Conservation (phyloP, 2,888 invertebrate species). For the Monoplex corrugatus region DNA sequence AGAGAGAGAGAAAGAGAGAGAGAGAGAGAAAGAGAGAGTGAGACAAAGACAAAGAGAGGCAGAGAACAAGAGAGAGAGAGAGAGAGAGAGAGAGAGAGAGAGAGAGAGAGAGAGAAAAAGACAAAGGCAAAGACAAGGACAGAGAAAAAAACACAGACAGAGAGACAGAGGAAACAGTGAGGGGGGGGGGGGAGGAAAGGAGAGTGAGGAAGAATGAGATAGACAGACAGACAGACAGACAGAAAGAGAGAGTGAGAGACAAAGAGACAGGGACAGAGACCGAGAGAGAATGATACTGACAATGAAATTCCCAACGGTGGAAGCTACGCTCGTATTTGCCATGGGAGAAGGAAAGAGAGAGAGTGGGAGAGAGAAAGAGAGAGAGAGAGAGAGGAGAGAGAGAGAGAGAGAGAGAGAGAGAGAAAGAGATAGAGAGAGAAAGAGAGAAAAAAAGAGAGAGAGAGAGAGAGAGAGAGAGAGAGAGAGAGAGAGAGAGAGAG, state of each 20-base stretch:
- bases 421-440: conserved; percentile 1
- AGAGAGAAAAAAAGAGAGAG: not conserved
- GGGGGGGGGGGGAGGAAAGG: not conserved
- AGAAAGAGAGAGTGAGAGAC: conserved; percentile 35
- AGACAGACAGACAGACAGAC: conserved; percentile 23
- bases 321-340: no score
- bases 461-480: no score
- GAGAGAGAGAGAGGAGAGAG: not conserved
- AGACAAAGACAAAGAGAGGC: not conserved
- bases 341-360: not conserved
- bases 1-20: conserved; percentile 25
- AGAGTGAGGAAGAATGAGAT: conserved; percentile 23
- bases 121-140: no score
- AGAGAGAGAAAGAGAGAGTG: conserved; percentile 21
- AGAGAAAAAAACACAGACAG: not conserved
- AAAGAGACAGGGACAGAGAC: not conserved
- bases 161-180: not conserved
- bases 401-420: conserved; percentile 30
- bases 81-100: conserved; percentile 11
- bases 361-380: not conserved
- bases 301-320: no score
- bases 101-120: not conserved
- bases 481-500: no score
- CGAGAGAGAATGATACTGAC: no score
- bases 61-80: not conserved